Percentiles rank a stretch among this genome's conserved stretches.
Conservation (phyloP, 1,140 invertebrate genomes). For the Caenorhabditis remanei region DNA sequence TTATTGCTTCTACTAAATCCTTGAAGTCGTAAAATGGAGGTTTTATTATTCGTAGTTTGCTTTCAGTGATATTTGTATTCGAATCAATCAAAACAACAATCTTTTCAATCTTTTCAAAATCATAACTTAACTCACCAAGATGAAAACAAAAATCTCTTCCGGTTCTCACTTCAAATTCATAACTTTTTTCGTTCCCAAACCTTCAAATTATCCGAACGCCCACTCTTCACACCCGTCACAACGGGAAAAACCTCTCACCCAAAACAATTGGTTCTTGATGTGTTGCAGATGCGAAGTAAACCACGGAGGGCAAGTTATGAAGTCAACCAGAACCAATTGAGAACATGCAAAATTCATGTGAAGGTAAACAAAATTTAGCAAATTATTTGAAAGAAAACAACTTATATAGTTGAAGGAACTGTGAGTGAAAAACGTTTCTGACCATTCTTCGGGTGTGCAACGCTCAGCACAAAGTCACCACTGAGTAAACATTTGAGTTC, state of each 20-base stretch:
- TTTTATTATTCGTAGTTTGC: neutral
- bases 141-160: too few species aligned
- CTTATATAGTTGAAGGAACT: too few species aligned
- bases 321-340: neutral
- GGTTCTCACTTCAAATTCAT: too few species aligned
- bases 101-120: too few species aligned
- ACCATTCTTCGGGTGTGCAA: slow-evolving; percentile 42
- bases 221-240: neutral
- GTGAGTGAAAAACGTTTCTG: neutral
- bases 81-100: too few species aligned
- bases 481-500: slow-evolving; percentile 9
- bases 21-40: neutral
- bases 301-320: neutral
- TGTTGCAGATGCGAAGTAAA: slow-evolving; percentile 12
- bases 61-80: too few species aligned
- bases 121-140: too few species aligned
- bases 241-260: neutral
- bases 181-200: too few species aligned
- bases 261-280: slow-evolving; percentile 31
- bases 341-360: slow-evolving; percentile 7
- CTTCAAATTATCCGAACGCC: neutral
- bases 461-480: neutral
- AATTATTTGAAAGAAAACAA: neutral
- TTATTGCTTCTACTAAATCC: neutral
- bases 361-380: neutral